phyloP scores from a whole-genome alignment of 2,113 vertebrate genomes.

The Thryonomys swinderianus region DNA sequence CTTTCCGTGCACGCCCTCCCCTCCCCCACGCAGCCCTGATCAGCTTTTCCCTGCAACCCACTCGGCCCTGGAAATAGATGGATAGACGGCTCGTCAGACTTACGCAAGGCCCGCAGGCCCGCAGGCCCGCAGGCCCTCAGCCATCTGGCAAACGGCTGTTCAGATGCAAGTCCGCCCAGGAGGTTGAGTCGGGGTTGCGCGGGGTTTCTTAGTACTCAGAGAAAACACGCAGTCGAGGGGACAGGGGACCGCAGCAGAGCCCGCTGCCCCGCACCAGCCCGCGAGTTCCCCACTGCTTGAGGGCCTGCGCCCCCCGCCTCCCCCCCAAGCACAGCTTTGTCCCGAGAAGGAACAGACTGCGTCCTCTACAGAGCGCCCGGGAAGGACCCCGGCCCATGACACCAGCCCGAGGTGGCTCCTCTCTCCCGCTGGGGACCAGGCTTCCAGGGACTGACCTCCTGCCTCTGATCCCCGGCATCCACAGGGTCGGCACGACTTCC shows the following conservation, averaged over 20 bases:
- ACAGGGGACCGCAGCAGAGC: conserved; percentile 12
- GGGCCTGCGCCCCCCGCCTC: background rate
- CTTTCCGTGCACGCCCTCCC: conserved; percentile 60
- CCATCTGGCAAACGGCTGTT: conserved; percentile 43
- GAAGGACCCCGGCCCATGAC: background rate
- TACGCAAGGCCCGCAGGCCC: conserved; percentile 64
- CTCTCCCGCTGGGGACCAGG: background rate
- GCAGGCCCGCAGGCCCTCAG: conserved; percentile 10
- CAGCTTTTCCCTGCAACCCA: conserved; percentile 74
- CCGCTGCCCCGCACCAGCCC: background rate
- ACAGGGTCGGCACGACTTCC: background rate
- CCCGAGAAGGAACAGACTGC: background rate
- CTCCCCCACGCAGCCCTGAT: conserved; percentile 62
- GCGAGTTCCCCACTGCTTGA: background rate
- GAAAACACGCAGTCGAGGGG: background rate
- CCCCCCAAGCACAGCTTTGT: background rate
- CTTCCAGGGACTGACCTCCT: background rate
- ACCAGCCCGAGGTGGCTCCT: background rate
- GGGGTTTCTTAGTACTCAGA: background rate
- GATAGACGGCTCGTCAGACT: conserved; percentile 72
- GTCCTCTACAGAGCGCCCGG: background rate
- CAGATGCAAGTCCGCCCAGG: conserved; percentile 58
- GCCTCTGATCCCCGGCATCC: background rate
- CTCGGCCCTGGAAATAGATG: conserved; percentile 78
- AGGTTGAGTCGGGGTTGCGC: conserved; percentile 65